A percentile compares a stretch with the other conserved stretches of the same genome.
These are phyloP conservation scores for Ametastegia equiseti DNA, from an alignment of 2,888 invertebrate genomes.

Conservation along the genomic window DNA sequence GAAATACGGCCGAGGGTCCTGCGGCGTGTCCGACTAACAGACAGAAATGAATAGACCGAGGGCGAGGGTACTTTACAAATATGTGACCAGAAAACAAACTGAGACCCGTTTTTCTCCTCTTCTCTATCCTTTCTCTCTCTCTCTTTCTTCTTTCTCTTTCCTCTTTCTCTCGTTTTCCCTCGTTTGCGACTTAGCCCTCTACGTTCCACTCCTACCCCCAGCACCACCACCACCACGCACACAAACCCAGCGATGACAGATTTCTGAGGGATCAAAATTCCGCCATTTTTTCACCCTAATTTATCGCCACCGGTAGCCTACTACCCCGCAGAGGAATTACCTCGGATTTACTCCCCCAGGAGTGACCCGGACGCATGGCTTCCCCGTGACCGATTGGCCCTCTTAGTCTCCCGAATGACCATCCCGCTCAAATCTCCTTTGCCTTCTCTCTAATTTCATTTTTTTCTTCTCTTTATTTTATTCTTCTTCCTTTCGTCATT, in stretches of 20 bases:
- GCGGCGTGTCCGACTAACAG: conserved; percentile 56
- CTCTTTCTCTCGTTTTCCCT: conserved; percentile 47
- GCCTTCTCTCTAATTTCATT: not conserved
- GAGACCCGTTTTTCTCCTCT: conserved; percentile 49
- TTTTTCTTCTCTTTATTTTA: not conserved
- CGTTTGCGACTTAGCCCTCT: conserved; percentile 48
- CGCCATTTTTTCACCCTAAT: conserved; percentile 49
- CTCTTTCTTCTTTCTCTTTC: not conserved
- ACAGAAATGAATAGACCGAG: conserved; percentile 70
- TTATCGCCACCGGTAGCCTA: conserved; percentile 37
- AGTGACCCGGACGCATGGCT: conserved; percentile 33
- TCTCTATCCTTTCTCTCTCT: conserved; percentile 18
- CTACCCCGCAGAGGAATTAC: conserved; percentile 34
- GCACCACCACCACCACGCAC: not conserved
- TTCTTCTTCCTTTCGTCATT: too few species aligned
- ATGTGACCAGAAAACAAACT: conserved; percentile 73
- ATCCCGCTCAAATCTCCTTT: conserved; percentile 7
- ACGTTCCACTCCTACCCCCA: not conserved
- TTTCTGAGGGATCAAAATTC: conserved; percentile 51
- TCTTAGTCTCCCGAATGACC: conserved; percentile 28
- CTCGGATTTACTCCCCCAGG: conserved; percentile 47
- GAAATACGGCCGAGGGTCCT: conserved; percentile 9
- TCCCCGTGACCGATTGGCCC: conserved; percentile 45
- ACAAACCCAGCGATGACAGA: conserved; percentile 47
- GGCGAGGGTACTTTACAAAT: conserved; percentile 71